Conservation (phyloP, 2,797 vertebrate species). For the Nannoperca obscura region DNA sequence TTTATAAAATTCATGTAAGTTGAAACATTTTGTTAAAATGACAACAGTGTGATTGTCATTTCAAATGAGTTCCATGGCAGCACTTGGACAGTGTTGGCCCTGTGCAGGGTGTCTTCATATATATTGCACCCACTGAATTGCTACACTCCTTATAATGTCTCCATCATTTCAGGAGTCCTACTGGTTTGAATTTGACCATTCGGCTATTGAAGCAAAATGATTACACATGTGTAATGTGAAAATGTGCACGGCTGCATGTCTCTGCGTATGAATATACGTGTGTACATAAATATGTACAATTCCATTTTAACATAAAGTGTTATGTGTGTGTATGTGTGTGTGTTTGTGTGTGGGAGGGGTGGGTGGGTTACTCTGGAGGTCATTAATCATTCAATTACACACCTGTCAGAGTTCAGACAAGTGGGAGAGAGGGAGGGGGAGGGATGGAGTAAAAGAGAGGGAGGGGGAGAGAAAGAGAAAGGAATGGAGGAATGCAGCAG, state of each 20-base stretch:
- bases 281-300: conserved; percentile 67
- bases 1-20: neutral
- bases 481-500: conserved; percentile 55
- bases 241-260: conserved; percentile 45
- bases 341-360: conserved; percentile 14
- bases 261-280: conserved; percentile 50
- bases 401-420: conserved; percentile 88
- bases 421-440: conserved; percentile 51
- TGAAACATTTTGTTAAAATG: conserved; percentile 13
- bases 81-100: neutral
- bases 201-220: conserved; percentile 57
- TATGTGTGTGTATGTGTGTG: conserved; percentile 25
- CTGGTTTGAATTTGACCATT: conserved; percentile 66
- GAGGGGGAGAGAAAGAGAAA: conserved; percentile 37
- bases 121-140: conserved; percentile 10
- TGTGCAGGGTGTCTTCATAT: conserved; percentile 9
- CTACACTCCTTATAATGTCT: conserved; percentile 47
- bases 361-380: conserved; percentile 61
- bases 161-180: conserved; percentile 53
- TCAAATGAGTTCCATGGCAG: neutral
- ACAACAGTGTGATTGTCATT: conserved; percentile 10
- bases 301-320: conserved; percentile 64
- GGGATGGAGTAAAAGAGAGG: conserved; percentile 17
- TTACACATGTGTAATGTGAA: conserved; percentile 65
- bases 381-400: conserved; percentile 90